phyloP scores from a whole-genome alignment of 2,888 invertebrate species.

The Phasia obesa region DNA sequence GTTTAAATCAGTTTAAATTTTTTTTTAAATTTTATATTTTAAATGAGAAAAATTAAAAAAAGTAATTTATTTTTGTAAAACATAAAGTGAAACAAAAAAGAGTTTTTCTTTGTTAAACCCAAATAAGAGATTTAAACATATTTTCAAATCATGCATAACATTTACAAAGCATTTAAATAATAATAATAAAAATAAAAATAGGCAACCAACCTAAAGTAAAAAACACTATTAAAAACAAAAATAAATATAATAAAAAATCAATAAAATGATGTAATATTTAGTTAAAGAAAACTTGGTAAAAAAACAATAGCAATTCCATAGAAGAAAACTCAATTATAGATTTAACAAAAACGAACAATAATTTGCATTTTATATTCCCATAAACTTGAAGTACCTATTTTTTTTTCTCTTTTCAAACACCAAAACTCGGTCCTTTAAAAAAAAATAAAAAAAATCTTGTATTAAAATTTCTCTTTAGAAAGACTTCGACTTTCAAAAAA shows the following conservation, averaged over 20 bases:
- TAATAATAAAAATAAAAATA: too few relatives aligned
- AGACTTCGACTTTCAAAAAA: not conserved
- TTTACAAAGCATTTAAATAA: conserved; percentile 16
- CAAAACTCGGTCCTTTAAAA: not conserved
- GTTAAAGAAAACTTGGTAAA: conserved; percentile 21
- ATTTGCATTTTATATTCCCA: conserved; percentile 66
- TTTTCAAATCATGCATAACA: conserved; percentile 56
- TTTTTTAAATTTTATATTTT: too few relatives aligned
- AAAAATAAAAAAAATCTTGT: not conserved
- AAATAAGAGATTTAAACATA: conserved; percentile 15
- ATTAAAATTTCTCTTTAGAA: not conserved
- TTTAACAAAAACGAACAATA: conserved; percentile 19
- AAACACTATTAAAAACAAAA: conserved; percentile 23
- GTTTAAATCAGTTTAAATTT: too few relatives aligned
- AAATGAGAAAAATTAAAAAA: too few relatives aligned
- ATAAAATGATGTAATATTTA: conserved; percentile 51
- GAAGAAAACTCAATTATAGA: not conserved
- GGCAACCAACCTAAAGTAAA: not conserved
- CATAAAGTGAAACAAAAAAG: too few relatives aligned
- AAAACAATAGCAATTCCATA: not conserved
- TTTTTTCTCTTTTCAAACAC: conserved; percentile 25
- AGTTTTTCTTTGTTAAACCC: not conserved
- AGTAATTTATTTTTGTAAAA: too few relatives aligned
- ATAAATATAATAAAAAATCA: conserved; percentile 53
- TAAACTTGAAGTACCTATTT: conserved; percentile 63